Evolutionary conservation across 2,888 invertebrate genomes (phyloP), one percentile per base, ranked within the genome.

Genomic region (Scaptomyza caliginosa): DNA sequence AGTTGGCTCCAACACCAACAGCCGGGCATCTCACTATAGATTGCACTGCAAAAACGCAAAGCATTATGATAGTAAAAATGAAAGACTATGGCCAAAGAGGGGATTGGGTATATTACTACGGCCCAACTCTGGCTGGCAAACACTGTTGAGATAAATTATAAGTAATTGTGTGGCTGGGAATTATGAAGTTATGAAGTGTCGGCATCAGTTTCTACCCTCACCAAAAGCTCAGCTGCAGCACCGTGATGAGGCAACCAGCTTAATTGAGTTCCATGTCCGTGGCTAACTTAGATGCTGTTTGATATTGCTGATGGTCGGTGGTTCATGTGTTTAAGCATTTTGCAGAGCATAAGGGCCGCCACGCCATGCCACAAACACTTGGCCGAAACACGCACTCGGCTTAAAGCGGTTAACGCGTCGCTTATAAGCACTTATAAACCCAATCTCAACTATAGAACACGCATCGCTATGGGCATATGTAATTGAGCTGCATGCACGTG

Each of bases 321-420:
- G 36, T 30, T 54, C 71, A 40, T 34, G 69, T 54, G 64, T 10
- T 46, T 54, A 64, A 48, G 60, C 70, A 74, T 58, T 77, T 71
- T 77, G 68, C 56, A 40, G 42, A 21, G 64, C 74, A 77, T 80
- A 84, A 65, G 40, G 39, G 3, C 3, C 32, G n/a, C n/a, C n/a
- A n/a, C 21, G 49, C 32, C 68, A 34, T n/a, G 24, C 66, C 50
- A 54, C 67, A 50, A 63, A 51, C 74, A 59, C 67, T 73, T 58
- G 40, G 55, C 50, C 64, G 17, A 50, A 63, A 48, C 63, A 67
- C 57, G 49, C 59, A 48, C 19, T 11, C 42, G 39, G 55, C 59
- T 64, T 66, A 56, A 72, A 74, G 74, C 64, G 59, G 71, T 86
- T 86, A 83, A 77, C 83, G 86, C 86, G 60, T 51, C 50, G 49